Evolutionary conservation across 2,888 invertebrate species (phyloP).

Genomic region (Acleris holmiana): DNA sequence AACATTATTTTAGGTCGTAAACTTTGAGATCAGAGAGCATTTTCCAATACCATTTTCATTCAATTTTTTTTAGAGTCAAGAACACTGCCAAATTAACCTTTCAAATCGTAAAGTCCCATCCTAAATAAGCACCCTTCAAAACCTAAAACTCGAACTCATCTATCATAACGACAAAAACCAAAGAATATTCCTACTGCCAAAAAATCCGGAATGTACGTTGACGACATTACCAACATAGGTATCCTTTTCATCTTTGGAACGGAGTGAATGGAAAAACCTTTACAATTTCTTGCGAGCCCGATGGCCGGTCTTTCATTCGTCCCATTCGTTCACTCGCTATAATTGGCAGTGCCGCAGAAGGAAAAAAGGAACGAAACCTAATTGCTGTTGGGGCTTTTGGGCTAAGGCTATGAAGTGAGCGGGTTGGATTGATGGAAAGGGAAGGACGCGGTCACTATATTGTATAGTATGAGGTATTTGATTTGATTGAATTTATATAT

Average conservation of each 20-base stretch:
- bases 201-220: constrained; percentile 15
- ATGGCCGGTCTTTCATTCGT: constrained; percentile 47
- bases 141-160: not conserved
- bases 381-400: constrained; percentile 65
- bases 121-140: not conserved
- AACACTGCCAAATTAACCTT: too few relatives aligned
- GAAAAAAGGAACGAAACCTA: constrained; percentile 63
- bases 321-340: constrained; percentile 50
- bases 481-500: not conserved
- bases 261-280: constrained; percentile 58
- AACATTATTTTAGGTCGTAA: too few relatives aligned
- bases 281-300: constrained; percentile 55
- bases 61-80: too few relatives aligned
- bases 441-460: not conserved
- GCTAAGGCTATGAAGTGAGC: constrained; percentile 50
- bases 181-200: not conserved
- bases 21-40: too few relatives aligned
- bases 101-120: too few relatives aligned
- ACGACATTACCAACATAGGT: constrained; percentile 16
- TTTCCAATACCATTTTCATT: too few relatives aligned
- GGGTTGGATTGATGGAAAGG: constrained; percentile 17
- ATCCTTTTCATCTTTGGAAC: constrained; percentile 33
- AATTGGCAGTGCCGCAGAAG: constrained; percentile 44
- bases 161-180: not conserved
- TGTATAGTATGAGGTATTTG: not conserved